Conservation (phyloP, 2,888 invertebrate species). For the Heliconius ismenius region DNA sequence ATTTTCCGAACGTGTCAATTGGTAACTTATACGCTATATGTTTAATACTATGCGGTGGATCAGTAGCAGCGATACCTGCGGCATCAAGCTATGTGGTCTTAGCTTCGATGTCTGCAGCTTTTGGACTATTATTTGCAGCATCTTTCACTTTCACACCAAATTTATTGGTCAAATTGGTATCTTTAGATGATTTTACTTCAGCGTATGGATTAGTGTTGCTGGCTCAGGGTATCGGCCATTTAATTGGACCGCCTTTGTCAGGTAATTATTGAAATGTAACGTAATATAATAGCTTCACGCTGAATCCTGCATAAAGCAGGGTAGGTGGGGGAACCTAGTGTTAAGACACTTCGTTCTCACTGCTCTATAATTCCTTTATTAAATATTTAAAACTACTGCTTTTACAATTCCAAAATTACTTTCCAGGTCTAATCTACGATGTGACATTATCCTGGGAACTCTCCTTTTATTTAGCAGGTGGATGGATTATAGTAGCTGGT, state of each 20-base stretch:
- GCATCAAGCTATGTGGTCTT: slow-evolving; percentile 76
- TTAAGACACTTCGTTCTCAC: not conserved
- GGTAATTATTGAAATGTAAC: slow-evolving; percentile 80
- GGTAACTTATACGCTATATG: slow-evolving; percentile 91
- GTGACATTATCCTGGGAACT: slow-evolving; percentile 88
- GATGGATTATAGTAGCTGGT: slow-evolving; percentile 91
- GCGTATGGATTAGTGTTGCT: slow-evolving; percentile 95
- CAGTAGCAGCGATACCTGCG: slow-evolving; percentile 79
- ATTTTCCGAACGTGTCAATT: slow-evolving; percentile 91
- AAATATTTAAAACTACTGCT: not conserved
- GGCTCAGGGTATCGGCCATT: slow-evolving; percentile 95
- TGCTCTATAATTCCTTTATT: not conserved
- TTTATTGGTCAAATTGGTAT: slow-evolving; percentile 92
- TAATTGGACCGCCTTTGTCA: slow-evolving; percentile 95
- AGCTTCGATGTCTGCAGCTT: slow-evolving; percentile 82
- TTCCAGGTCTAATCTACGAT: slow-evolving; percentile 88
- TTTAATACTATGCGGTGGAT: slow-evolving; percentile 70
- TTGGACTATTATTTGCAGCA: slow-evolving; percentile 95
- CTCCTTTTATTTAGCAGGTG: slow-evolving; percentile 90
- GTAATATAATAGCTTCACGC: no score
- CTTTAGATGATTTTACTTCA: slow-evolving; percentile 94
- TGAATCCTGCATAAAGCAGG: not conserved
- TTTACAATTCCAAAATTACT: not conserved
- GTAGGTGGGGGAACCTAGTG: not conserved
- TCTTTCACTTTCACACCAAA: slow-evolving; percentile 95